phyloP scores from a whole-genome alignment of 2,113 vertebrate species.

The Otocyon megalotis region DNA sequence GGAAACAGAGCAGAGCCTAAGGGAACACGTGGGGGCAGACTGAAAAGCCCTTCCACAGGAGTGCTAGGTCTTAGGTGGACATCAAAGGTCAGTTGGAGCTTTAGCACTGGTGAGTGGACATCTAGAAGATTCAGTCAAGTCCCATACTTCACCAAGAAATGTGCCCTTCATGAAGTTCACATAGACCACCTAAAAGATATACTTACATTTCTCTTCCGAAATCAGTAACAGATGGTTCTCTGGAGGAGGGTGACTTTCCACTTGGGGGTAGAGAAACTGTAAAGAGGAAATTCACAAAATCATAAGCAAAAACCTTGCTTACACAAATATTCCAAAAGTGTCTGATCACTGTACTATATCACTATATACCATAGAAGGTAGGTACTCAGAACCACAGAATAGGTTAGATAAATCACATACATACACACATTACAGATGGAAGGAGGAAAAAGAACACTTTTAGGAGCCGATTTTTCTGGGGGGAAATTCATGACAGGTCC shows the following conservation, averaged over 20 bases:
- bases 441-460: neutral
- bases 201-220: conserved; percentile 97
- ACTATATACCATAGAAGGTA: neutral
- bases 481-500: neutral
- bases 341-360: neutral
- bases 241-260: conserved; percentile 83
- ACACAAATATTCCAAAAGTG: neutral
- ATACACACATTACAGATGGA: neutral
- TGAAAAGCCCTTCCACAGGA: neutral
- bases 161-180: neutral
- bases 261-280: conserved; percentile 93
- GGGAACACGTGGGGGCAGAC: neutral
- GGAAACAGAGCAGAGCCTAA: neutral
- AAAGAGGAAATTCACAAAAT: conserved; percentile 75
- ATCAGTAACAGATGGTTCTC: conserved; percentile 93
- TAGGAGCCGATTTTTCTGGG: neutral
- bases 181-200: conserved; percentile 39
- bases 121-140: neutral
- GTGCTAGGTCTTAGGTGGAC: neutral
- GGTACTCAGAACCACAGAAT: neutral
- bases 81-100: neutral
- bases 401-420: neutral
- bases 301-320: conserved; percentile 15
- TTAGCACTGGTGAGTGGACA: neutral
- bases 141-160: neutral